Conservation (phyloP, 1,140 invertebrate species). For the Phthorimaea operculella region DNA sequence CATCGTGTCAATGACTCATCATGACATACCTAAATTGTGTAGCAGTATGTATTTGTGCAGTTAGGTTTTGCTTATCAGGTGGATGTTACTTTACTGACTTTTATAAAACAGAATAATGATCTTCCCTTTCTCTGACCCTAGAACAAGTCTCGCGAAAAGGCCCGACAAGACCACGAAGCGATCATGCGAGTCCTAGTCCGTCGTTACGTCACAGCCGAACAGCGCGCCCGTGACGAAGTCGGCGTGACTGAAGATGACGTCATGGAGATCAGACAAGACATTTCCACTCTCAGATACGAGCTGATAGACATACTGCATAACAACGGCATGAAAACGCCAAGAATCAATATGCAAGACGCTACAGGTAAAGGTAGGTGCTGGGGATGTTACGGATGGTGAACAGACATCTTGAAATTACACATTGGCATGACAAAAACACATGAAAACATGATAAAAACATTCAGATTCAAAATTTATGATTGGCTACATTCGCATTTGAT, state of each 20-base stretch:
- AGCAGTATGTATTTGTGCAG: too few species aligned
- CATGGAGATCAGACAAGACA: slow-evolving; percentile 95
- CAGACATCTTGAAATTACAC: too few species aligned
- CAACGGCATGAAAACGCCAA: slow-evolving; percentile 84
- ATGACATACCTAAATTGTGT: too few species aligned
- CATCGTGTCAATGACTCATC: too few species aligned
- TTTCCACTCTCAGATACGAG: slow-evolving; percentile 86
- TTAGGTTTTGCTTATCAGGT: too few species aligned
- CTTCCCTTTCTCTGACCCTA: slow-evolving; percentile 27
- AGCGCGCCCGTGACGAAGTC: slow-evolving; percentile 82
- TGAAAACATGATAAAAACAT: too few species aligned
- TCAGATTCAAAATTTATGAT: too few species aligned
- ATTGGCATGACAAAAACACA: too few species aligned
- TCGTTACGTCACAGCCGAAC: slow-evolving; percentile 86
- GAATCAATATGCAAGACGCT: slow-evolving; percentile 72
- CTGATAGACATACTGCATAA: slow-evolving; percentile 87
- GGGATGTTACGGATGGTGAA: too few species aligned
- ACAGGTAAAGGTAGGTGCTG: slow-evolving; percentile 58
- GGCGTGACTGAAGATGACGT: slow-evolving; percentile 95
- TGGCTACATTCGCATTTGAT: too few species aligned
- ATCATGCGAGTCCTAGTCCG: slow-evolving; percentile 84
- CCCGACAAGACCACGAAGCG: slow-evolving; percentile 74
- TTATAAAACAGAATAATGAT: too few species aligned
- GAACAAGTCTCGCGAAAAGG: slow-evolving; percentile 79
- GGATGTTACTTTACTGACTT: too few species aligned